Evolutionary conservation across 1,140 invertebrate genomes (phyloP).

Genomic region (Drosophila elegans): DNA sequence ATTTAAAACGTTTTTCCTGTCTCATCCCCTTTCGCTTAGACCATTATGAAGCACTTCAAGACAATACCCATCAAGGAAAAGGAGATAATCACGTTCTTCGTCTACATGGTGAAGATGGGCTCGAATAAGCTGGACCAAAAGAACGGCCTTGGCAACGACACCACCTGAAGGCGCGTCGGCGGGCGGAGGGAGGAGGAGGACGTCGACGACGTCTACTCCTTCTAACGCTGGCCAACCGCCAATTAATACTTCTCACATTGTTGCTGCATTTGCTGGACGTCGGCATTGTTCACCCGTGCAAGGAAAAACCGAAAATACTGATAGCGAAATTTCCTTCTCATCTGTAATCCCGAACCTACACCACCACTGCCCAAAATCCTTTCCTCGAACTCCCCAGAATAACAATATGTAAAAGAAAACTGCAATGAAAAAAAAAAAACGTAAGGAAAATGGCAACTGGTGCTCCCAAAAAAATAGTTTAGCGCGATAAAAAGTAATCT

Average conservation of each 20-base stretch:
- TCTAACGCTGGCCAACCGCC: conserved; percentile 18
- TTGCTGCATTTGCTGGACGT: conserved; percentile 49
- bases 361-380: conserved; percentile 27
- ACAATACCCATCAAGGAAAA: conserved; percentile 97
- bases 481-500: conserved; percentile 37
- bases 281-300: conserved; percentile 19
- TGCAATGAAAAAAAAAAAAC: conserved; percentile 4
- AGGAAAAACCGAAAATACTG: conserved; percentile 10
- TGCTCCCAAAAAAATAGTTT: conserved; percentile 71
- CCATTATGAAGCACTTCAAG: conserved; percentile 97
- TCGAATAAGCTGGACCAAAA: conserved; percentile 96
- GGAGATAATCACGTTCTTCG: conserved; percentile 97
- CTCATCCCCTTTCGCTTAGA: conserved; percentile 86
- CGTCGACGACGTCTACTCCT: conserved; percentile 25
- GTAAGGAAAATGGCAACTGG: conserved; percentile 61
- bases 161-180: conserved; percentile 66
- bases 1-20: neutral
- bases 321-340: conserved; percentile 15
- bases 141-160: conserved; percentile 87
- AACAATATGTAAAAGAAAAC: neutral
- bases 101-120: conserved; percentile 98
- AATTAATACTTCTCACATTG: conserved; percentile 20
- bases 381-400: neutral
- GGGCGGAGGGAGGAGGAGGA: conserved; percentile 29
- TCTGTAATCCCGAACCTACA: conserved; percentile 1